phyloP scores from a whole-genome alignment of 2,113 vertebrate genomes.

The Rallus limicola region DNA sequence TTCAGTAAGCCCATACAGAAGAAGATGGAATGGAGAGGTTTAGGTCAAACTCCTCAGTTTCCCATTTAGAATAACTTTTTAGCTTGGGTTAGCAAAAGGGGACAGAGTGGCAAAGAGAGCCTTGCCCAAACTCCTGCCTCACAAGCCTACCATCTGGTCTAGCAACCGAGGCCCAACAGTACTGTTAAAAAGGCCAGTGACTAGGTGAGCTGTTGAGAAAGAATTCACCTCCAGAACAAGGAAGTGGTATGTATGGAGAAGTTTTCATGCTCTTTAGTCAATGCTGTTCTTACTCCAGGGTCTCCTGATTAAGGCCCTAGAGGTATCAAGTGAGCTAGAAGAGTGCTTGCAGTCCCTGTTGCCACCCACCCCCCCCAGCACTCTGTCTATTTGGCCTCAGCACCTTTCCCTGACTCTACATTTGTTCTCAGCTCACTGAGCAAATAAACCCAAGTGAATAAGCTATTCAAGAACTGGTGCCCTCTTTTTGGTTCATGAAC shows the following conservation, averaged over 20 bases:
- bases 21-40: background rate
- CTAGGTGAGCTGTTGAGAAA: background rate
- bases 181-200: background rate
- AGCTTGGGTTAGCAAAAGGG: background rate
- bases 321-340: background rate
- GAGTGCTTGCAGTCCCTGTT: background rate
- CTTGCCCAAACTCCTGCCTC: background rate
- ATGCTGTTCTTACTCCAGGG: background rate
- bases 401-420: background rate
- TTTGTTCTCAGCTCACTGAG: background rate
- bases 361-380: background rate
- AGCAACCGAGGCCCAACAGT: background rate
- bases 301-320: background rate
- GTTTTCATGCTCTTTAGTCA: background rate
- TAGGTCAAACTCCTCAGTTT: background rate
- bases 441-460: slow-evolving; percentile 6
- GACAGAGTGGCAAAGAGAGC: background rate
- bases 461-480: background rate
- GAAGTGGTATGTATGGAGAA: background rate
- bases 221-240: background rate
- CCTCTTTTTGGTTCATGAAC: background rate
- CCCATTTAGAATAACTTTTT: background rate
- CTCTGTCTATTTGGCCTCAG: background rate
- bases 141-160: background rate
- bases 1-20: background rate